Percentiles rank a stretch among this genome's conserved stretches.
Evolutionary conservation across 2,888 invertebrate genomes (phyloP).

Genomic region (Tenodera sinensis): DNA sequence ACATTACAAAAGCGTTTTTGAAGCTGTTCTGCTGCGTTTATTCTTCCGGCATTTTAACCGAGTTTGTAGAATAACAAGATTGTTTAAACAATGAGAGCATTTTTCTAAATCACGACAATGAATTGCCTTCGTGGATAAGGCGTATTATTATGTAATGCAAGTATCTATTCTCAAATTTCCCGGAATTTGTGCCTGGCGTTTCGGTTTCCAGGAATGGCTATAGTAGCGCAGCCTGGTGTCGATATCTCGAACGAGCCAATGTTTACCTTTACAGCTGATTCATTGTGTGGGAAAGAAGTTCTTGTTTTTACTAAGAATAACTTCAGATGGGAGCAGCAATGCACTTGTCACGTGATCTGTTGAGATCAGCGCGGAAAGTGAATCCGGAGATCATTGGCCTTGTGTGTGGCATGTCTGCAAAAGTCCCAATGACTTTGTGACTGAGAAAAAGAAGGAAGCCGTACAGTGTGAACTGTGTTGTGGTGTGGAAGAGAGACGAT

Average conservation of each 20-base stretch:
- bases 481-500: too few relatives aligned
- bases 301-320: background rate
- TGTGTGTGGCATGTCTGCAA: background rate
- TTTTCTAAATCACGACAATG: too few relatives aligned
- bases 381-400: background rate
- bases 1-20: too few relatives aligned
- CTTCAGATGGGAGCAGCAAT: background rate
- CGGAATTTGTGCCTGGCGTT: background rate
- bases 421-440: background rate
- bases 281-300: background rate
- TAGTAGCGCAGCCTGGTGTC: background rate
- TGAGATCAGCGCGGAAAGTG: background rate
- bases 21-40: too few relatives aligned
- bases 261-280: background rate
- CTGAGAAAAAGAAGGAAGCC: too few relatives aligned
- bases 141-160: background rate
- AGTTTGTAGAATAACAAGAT: too few relatives aligned
- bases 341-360: background rate
- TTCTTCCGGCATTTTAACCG: too few relatives aligned
- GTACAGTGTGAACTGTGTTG: too few relatives aligned
- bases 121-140: too few relatives aligned
- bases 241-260: background rate
- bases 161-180: background rate
- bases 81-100: too few relatives aligned
- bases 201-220: background rate